Conservation (phyloP, 2,888 invertebrate genomes). For the Patella caerulea region DNA sequence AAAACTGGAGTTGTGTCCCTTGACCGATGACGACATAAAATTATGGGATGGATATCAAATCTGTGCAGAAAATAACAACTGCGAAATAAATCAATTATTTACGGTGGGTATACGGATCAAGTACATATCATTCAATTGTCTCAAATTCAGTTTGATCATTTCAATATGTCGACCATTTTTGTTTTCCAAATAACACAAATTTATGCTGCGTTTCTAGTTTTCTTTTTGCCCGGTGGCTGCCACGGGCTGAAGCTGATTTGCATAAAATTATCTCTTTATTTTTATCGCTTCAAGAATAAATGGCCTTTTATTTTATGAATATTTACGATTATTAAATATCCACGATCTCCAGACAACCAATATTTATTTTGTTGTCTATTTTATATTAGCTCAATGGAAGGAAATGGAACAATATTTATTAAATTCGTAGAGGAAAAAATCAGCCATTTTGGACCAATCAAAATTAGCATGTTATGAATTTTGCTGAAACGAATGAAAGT, state of each 20-base stretch:
- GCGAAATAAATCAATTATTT: background rate
- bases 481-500: background rate
- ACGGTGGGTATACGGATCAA: no score
- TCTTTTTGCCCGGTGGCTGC: background rate
- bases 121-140: no score
- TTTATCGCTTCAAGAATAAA: background rate
- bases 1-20: background rate
- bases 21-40: background rate
- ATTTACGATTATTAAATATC: no score
- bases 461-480: background rate
- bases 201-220: background rate
- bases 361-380: background rate
- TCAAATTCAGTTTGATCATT: no score
- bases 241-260: conserved; percentile 12
- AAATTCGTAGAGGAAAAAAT: background rate
- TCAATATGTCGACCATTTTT: no score
- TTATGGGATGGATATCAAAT: conserved; percentile 3
- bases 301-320: background rate
- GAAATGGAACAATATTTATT: no score
- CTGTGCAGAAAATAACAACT: background rate
- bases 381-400: no score
- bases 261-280: background rate
- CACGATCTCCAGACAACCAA: no score
- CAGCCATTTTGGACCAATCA: conserved; percentile 10
- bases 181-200: background rate